phyloP scores from a whole-genome alignment of 2,888 invertebrate species.

The Thumatha senex region DNA sequence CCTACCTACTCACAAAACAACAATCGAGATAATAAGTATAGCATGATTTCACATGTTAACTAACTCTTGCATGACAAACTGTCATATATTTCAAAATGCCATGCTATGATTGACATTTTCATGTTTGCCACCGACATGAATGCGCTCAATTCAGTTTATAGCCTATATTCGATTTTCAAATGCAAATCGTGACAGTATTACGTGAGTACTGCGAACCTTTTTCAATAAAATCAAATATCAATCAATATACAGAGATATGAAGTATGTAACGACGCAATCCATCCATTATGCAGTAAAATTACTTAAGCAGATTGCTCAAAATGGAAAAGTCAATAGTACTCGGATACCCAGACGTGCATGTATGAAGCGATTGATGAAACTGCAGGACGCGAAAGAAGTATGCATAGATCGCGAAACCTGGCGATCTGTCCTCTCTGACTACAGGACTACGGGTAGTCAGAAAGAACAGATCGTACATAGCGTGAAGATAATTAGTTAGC shows the following conservation, averaged over 20 bases:
- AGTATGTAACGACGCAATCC: no score
- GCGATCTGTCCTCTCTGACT: no score
- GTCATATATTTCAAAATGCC: slow-evolving; percentile 29
- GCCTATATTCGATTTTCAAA: slow-evolving; percentile 19
- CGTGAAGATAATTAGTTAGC: no score
- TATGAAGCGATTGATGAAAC: no score
- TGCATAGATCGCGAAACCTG: no score
- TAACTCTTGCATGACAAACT: slow-evolving; percentile 32
- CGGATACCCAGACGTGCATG: no score
- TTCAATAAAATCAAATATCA: background rate
- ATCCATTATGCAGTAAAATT: no score
- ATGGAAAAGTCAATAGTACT: no score
- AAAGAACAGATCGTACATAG: no score
- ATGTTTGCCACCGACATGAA: slow-evolving; percentile 17
- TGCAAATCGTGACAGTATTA: slow-evolving; percentile 7
- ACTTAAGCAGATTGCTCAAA: no score
- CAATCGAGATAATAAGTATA: slow-evolving; percentile 27
- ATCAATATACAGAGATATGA: background rate
- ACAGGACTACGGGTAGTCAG: no score
- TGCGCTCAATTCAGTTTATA: slow-evolving; percentile 15
- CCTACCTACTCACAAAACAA: slow-evolving; percentile 10
- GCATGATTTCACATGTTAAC: slow-evolving; percentile 25
- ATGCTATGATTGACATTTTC: slow-evolving; percentile 31
- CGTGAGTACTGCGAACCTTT: background rate
- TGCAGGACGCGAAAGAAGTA: no score